Evolutionary conservation across 2,888 invertebrate genomes (phyloP), one percentile per base, ranked within the genome.

Genomic region (Hirtodrosophila confusa): DNA sequence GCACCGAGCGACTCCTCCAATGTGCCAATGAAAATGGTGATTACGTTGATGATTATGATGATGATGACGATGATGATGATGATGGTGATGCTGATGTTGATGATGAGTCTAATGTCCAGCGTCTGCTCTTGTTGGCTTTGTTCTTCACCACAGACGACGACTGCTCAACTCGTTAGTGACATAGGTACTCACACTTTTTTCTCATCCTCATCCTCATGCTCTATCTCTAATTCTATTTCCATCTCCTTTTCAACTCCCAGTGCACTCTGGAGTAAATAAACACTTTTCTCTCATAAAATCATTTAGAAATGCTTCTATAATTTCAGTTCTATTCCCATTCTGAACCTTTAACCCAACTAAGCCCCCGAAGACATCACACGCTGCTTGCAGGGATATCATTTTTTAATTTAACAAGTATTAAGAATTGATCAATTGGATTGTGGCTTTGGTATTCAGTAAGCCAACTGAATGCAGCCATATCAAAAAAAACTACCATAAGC

Each of bases 121-220:
- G 36, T 37, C 54, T 54, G 49, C 54, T 54, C 44, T 4, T 43
- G 44, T 69, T 70, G 55, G 53, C 49, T 64, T 51, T 75, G 4
- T 66, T 75, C 63, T 66, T 53, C 37, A 33, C 47, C 56, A 56
- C 53, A 64, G 63, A 60, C 67, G 77, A 62, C 64, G 61, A 75
- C 75, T 75, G 79, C 56, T 54, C 48, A 71, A 50, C 64, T 83
- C 79, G 78, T 67, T 78, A 60, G 61, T 48, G 56, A 39, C 9
- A 39, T 31, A 44, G 23, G 7, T 12, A 9, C 41, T n/a, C 43
- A 11, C 37, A 17, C 49, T 17, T 17, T 17, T 17, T 17, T 17
- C 17, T 17, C 17, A 17, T 17, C 2, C 49, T 5, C 8, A 6
- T 11, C 12, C 23, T 7, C 37, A 36, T 6, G 37, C 24, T 12